A percentile compares a stretch with the other conserved stretches of the same genome.
Evolutionary conservation across 2,888 invertebrate species (phyloP).

Genomic region (Glyphotaelius pellucidus): DNA sequence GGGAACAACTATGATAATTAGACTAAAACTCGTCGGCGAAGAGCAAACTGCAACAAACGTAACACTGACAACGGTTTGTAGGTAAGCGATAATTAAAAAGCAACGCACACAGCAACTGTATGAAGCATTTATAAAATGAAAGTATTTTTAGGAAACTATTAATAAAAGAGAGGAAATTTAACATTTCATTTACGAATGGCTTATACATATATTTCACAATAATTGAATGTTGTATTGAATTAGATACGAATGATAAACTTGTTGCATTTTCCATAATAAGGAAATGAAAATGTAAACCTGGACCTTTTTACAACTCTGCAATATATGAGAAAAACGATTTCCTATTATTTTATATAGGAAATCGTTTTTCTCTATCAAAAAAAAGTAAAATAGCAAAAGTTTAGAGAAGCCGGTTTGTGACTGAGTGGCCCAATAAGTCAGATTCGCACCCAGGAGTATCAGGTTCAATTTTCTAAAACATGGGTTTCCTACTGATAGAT

Average conservation of each 20-base stretch:
- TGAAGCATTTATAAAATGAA: background rate
- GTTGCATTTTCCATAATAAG: too few relatives aligned
- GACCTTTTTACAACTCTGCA: too few relatives aligned
- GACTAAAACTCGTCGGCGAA: slow-evolving; percentile 32
- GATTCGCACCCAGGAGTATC: too few relatives aligned
- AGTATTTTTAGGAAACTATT: background rate
- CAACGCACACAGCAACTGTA: background rate
- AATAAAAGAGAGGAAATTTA: background rate
- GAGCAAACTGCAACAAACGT: slow-evolving; percentile 18
- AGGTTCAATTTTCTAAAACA: too few relatives aligned
- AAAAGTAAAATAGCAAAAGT: background rate
- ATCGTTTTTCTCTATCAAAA: too few relatives aligned
- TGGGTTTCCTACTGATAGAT: too few relatives aligned
- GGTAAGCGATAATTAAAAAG: slow-evolving; percentile 28
- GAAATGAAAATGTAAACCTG: too few relatives aligned
- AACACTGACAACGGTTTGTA: background rate
- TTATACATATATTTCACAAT: too few relatives aligned
- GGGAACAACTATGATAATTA: slow-evolving; percentile 40
- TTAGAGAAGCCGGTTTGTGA: too few relatives aligned
- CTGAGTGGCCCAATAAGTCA: too few relatives aligned
- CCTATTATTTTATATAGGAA: background rate
- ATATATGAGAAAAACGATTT: background rate
- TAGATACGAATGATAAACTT: too few relatives aligned
- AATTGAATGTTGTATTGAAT: background rate
- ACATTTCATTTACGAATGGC: too few relatives aligned